These are phyloP conservation scores for Distichodus sexfasciatus DNA, from an alignment of 2,797 vertebrate genomes.

Conservation along the genomic window DNA sequence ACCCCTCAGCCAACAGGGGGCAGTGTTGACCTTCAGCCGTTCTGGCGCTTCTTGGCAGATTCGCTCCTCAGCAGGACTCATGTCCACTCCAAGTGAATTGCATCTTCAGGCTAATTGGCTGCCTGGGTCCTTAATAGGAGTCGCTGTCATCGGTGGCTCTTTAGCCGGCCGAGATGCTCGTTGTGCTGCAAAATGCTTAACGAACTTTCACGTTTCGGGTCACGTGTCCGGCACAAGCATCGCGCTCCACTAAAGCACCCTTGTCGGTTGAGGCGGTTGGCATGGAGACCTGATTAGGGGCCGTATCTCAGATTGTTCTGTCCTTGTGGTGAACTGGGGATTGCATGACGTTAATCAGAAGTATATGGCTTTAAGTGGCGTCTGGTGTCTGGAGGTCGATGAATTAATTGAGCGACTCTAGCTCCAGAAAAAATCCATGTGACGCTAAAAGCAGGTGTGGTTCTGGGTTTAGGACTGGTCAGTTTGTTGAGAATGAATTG, in stretches of 20 bases:
- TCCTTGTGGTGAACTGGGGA: not conserved
- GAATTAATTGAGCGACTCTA: not conserved
- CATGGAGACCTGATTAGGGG: conserved; percentile 22
- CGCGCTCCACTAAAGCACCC: not conserved
- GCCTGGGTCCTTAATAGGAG: conserved; percentile 25
- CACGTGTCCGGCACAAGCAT: conserved; percentile 22
- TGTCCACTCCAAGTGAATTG: conserved; percentile 16
- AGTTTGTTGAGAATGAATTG: too few relatives aligned
- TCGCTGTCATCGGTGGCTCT: conserved; percentile 32
- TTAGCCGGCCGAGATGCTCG: conserved; percentile 28
- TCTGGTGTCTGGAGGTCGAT: not conserved
- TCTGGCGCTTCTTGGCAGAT: not conserved
- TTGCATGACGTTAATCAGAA: not conserved
- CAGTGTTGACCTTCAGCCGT: conserved; percentile 25
- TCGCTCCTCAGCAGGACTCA: not conserved
- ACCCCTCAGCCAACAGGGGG: conserved; percentile 4
- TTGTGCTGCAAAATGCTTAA: conserved; percentile 27
- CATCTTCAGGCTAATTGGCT: conserved; percentile 35
- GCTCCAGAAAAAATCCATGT: too few relatives aligned
- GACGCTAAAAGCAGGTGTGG: too few relatives aligned
- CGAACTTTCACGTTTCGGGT: conserved; percentile 37
- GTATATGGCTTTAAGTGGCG: not conserved
- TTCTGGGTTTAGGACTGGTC: too few relatives aligned
- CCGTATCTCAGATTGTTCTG: not conserved
- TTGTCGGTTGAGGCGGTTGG: conserved; percentile 18